These are phyloP conservation scores for Palythoa grandis DNA, from an alignment of 92 coral and sea anemone genomes.

Conservation along the genomic window DNA sequence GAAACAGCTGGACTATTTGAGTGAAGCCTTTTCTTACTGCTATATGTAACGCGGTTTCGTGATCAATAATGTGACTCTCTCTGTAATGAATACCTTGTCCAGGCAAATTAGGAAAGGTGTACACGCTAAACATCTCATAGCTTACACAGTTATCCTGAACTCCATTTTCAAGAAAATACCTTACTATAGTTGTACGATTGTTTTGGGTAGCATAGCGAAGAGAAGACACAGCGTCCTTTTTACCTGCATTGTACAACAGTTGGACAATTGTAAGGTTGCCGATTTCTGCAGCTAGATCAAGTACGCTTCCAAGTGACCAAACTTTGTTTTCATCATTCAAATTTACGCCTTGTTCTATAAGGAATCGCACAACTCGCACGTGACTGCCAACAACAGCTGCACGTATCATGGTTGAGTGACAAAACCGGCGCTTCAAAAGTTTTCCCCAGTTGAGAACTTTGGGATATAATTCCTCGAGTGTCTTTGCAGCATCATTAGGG, in stretches of 20 bases:
- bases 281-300: conserved; percentile 27
- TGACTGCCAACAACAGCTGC: conserved; percentile 51
- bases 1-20: neutral
- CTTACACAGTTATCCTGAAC: conserved; percentile 9
- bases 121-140: neutral
- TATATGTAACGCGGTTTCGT: conserved; percentile 17
- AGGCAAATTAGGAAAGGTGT: neutral
- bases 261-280: conserved; percentile 1
- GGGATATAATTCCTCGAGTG: conserved; percentile 9
- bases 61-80: conserved; percentile 10
- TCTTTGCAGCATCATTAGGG: neutral
- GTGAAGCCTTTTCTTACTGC: conserved; percentile 10
- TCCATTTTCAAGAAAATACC: conserved; percentile 19
- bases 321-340: neutral
- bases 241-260: neutral
- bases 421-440: conserved; percentile 38
- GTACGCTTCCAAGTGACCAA: neutral
- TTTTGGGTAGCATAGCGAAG: conserved; percentile 29
- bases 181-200: neutral
- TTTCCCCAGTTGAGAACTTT: conserved; percentile 18
- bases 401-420: conserved; percentile 49
- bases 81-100: neutral
- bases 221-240: neutral
- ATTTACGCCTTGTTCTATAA: conserved; percentile 9
- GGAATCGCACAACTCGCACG: conserved; percentile 40